Evolutionary conservation across 2,888 invertebrate genomes (phyloP), one percentile per base, ranked within the genome.

Genomic region (Tubulanus polymorphus): DNA sequence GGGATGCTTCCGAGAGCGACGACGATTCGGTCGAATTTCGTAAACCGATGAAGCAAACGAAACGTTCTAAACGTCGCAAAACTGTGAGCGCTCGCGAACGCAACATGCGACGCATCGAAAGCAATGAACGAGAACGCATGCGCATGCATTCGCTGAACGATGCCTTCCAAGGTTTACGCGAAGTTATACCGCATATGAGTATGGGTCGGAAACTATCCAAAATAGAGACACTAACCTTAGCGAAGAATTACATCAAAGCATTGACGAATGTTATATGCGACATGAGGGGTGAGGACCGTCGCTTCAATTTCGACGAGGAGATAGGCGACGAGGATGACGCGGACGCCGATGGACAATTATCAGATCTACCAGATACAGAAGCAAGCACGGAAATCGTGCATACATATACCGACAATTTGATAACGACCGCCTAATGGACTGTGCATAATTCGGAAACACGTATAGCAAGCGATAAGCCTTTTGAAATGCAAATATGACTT

Each of bases 91-190:
- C 91, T 1, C 84, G 91, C 54, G 93, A 93, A 74, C 83, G 92
- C 61, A 93, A 92, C 79, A 81, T 90, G 57, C 84, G 93, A 50
- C 85, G 93, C 55, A 83, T 93, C 51, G 93, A 93, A 80, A 91
- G 91, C 79, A 93, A 93, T 78, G 92, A 93, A 78, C 83, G 93
- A 52, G 93, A 93, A 80, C 83, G 93, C 56, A 90, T 91, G 88
- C 83, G 93, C 68, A 93, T 93, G 93, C 93, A 93, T 78, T 89
- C 89, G 52, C 84, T 93, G 55, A 93, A 93, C 76, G 89, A 91
- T 73, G 93, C 93, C 18, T 93, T 93, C 79, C 89, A 91, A 85
- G 90, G 88, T 70, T 82, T 91, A 51, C 84, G 91, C 29, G 87
- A 89, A 73, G 91, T 91, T 2, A 90, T 91, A 66, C 91, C 91